Base-by-base conservation (phyloP, 2,797 vertebrate species). In the Ctenochaetus hawaiiensis region DNA sequence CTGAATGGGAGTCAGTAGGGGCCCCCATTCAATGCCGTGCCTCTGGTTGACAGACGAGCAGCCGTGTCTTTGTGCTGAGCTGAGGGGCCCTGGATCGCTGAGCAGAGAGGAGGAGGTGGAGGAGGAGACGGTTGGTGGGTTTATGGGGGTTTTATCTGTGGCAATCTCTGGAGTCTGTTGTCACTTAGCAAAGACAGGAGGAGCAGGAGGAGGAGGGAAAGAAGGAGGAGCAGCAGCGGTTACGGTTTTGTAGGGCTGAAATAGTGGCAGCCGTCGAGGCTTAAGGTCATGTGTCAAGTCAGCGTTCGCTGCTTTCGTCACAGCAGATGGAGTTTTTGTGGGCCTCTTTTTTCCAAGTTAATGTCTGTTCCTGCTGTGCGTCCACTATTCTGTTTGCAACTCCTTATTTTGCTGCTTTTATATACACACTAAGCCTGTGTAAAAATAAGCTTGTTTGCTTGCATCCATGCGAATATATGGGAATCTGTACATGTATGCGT, bases 41-140 rank as follows among this genome's bases (percentile, higher is more conserved):
- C 83, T 86, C 80, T 67, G 71, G 75, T 78, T 93, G 93, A 94
- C 93, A 94, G 90, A 92, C 76, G 83, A 91, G 91, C 94, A 94
- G 94, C 91, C 88, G 87, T 20, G 80, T 84, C 89, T 91, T 95
- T 95, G 93, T 95, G 87, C 91, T 20, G 64, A 89, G 79, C 58
- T 18, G 66, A 72, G 90, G 85, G 77, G 86, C 91, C 92, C 88
- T 56, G n/a, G 69, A 82, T 92, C 83, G 72, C 86, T 92, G 81
- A 63, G 87, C 70, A 53, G 18, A 74, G 70, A 77, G 67, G 64
- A 74, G 62, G 82, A 78, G 83, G 75, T 44, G 53, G 76, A 79
- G 85, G 82, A 86, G 81, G 82, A 78, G 73, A 78, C 22, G 44
- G 37, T 67, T 65, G 81, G 77, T 80, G 79, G 78, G 84, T 87